Evolutionary conservation across 2,797 vertebrate species (phyloP).

Genomic region (Hephaestus fuliginosus): DNA sequence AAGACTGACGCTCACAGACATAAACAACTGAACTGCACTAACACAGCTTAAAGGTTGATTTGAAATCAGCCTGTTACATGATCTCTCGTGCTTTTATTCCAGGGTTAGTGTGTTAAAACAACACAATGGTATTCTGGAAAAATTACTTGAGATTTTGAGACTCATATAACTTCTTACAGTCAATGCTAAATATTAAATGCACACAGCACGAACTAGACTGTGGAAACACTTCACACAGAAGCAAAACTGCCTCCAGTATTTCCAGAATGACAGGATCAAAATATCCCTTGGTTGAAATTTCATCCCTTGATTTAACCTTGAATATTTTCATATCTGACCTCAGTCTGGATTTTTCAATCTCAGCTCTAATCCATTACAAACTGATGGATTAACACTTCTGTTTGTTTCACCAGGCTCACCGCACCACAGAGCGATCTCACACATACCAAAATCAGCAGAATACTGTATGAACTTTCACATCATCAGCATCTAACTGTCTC

Average conservation of each 20-base stretch:
- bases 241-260: not conserved
- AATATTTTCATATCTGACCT: conserved; percentile 16
- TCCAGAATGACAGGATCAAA: not conserved
- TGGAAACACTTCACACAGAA: not conserved
- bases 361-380: conserved; percentile 35
- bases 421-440: not conserved
- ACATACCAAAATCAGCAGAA: conserved; percentile 14
- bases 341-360: conserved; percentile 17
- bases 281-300: conserved; percentile 12
- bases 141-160: not conserved
- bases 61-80: conserved; percentile 5
- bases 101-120: not conserved
- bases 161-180: not conserved
- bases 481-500: conserved; percentile 26
- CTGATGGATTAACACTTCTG: conserved; percentile 27
- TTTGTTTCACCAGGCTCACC: conserved; percentile 3
- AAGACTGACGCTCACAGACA: conserved; percentile 16
- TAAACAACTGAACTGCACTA: conserved; percentile 16
- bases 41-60: not conserved
- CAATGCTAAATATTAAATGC: not conserved
- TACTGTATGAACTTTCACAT: conserved; percentile 26
- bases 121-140: not conserved
- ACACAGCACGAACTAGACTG: not conserved
- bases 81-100: not conserved
- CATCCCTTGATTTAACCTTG: conserved; percentile 21